A percentile compares a stretch with the other conserved stretches of the same genome.
These are phyloP conservation scores for Cistogaster globosa DNA, from an alignment of 2,888 invertebrate genomes.

Conservation along the genomic window DNA sequence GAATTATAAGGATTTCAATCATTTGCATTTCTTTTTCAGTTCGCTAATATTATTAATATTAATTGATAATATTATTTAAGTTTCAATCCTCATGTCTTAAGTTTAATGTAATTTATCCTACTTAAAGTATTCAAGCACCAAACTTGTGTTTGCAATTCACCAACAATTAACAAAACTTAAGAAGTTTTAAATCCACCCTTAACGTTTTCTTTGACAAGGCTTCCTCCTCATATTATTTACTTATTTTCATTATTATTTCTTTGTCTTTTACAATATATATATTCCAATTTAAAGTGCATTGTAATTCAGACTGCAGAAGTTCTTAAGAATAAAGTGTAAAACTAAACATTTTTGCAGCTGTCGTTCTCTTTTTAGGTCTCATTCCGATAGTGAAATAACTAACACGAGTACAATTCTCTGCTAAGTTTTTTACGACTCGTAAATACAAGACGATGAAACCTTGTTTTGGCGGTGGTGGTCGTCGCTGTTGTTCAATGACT, in stretches of 20 bases:
- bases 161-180: conserved; percentile 13
- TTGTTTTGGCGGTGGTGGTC: conserved; percentile 18
- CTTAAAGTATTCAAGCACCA: background rate
- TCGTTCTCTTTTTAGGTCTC: conserved; percentile 34
- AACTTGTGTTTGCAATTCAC: conserved; percentile 3
- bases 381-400: conserved; percentile 38
- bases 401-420: conserved; percentile 39
- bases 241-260: conserved; percentile 3
- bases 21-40: no score
- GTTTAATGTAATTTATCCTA: background rate
- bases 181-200: conserved; percentile 26
- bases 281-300: conserved; percentile 48
- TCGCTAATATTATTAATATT: no score
- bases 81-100: no score
- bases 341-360: conserved; percentile 63
- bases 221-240: conserved; percentile 5
- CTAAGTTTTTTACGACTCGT: conserved; percentile 40
- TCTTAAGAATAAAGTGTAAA: conserved; percentile 49
- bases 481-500: conserved; percentile 31
- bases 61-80: no score
- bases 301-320: conserved; percentile 53
- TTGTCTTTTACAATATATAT: conserved; percentile 42
- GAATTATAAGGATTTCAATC: no score
- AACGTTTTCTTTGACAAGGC: conserved; percentile 13
- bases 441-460: conserved; percentile 22